These are phyloP conservation scores for Tribolium madens DNA, from an alignment of 1,140 invertebrate species.

Conservation along the genomic window DNA sequence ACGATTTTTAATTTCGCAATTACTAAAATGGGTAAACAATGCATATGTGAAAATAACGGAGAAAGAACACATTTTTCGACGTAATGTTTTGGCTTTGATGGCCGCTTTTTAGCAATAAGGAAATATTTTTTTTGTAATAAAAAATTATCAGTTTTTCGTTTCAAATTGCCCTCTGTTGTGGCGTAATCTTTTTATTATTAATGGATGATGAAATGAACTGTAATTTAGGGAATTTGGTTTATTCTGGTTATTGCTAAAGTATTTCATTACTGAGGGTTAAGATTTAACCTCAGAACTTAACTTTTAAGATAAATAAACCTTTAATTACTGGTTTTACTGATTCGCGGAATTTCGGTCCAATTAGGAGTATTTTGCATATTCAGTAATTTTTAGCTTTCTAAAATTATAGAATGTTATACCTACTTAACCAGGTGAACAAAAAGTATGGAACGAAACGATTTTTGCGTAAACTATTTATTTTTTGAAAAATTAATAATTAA, in stretches of 20 bases:
- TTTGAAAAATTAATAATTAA: too few species aligned
- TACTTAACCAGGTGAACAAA: too few species aligned
- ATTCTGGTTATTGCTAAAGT: background rate
- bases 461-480: too few species aligned
- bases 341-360: too few species aligned
- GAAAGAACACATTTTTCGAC: background rate
- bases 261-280: constrained; percentile 1
- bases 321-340: background rate
- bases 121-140: background rate
- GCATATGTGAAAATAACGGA: background rate
- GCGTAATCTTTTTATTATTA: background rate
- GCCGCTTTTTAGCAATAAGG: background rate
- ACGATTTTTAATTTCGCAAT: background rate
- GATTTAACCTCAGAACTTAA: constrained; percentile 10
- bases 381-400: too few species aligned
- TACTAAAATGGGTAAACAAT: background rate
- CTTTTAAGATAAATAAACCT: background rate
- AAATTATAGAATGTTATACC: too few species aligned
- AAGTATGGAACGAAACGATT: too few species aligned
- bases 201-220: background rate
- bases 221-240: background rate
- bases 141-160: background rate
- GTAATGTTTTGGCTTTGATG: too few species aligned
- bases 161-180: background rate
- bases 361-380: too few species aligned